These are phyloP conservation scores for Mesembrinibis cayennensis DNA, from an alignment of 2,113 vertebrate genomes.

Conservation along the genomic window DNA sequence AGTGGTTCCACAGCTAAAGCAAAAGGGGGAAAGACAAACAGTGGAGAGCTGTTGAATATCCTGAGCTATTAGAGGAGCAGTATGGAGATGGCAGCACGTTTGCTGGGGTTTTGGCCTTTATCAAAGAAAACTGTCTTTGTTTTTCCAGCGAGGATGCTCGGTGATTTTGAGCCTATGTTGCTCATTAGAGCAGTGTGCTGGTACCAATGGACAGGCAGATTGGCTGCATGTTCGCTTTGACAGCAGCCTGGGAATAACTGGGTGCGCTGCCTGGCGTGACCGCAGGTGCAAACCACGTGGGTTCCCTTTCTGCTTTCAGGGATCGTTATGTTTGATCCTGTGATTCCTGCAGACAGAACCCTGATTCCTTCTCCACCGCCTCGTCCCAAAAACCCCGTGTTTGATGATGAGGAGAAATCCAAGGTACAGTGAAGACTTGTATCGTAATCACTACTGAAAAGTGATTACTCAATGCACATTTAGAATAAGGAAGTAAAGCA, in stretches of 20 bases:
- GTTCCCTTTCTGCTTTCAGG: constrained; percentile 72
- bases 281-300: neutral
- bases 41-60: neutral
- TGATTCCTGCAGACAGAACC: constrained; percentile 84
- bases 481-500: neutral
- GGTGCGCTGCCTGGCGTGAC: neutral
- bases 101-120: neutral
- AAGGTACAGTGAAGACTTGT: constrained; percentile 75
- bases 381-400: constrained; percentile 89
- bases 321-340: constrained; percentile 85
- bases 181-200: neutral
- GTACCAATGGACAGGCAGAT: neutral
- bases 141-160: neutral
- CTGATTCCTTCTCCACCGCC: constrained; percentile 84
- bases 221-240: neutral
- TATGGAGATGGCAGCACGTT: neutral
- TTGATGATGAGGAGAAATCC: constrained; percentile 93
- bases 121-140: neutral
- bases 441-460: neutral
- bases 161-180: neutral
- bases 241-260: neutral
- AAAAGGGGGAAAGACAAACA: neutral
- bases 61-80: neutral
- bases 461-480: neutral
- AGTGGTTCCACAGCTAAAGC: neutral